Evolutionary conservation across 2,888 invertebrate species (phyloP), one percentile per base, ranked within the genome.

Genomic region (Acanthoscelides obtectus): DNA sequence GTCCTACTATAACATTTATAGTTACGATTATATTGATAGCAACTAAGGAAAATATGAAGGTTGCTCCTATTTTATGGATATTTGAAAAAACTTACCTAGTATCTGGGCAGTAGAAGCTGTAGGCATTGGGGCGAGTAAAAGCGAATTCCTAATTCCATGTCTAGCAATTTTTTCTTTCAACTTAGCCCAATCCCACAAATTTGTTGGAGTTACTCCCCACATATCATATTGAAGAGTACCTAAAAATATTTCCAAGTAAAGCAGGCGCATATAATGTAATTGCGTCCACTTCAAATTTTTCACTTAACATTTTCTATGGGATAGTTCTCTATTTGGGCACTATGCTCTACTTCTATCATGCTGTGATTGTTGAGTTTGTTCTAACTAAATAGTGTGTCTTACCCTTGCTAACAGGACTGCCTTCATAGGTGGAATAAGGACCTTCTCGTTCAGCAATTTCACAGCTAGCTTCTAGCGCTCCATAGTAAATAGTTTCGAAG

Each of bases 91-190:
- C 45, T 45, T 17, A 45, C 45, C 45, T 67, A 99, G 90, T 82
- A 99, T 99, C 87, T 99, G 99, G 1, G 99, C 99, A 0, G 99
- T 99, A 0, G 98, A 98, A 8, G 99, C 98, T 4, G 99, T 99
- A 0, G 99, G 99, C 99, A 99, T 99, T 0, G 98, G 98, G 0
- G 99, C 98, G 75, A 99, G 79, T 21, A 99, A 87, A 20, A 84
- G 74, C 1, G 98, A 98, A 87, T 99, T 99, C 72, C 99, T 88
- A 0, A 99, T 87, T 12, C 99, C 99, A 86, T 95, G 90, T 86
- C 93, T 88, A 0, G 93, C 91, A 78, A 99, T 98, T 83, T 93
- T 94, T 69, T 87, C 88, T 85, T 96, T 96, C 20, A 99, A 87
- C 6, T 82, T 86, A 0, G 87, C 81, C 99, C 99, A 99, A 84